A percentile compares a stretch with the other conserved stretches of the same genome.
phyloP scores from a whole-genome alignment of 2,797 vertebrate genomes.

The Smutsia temminckii region DNA sequence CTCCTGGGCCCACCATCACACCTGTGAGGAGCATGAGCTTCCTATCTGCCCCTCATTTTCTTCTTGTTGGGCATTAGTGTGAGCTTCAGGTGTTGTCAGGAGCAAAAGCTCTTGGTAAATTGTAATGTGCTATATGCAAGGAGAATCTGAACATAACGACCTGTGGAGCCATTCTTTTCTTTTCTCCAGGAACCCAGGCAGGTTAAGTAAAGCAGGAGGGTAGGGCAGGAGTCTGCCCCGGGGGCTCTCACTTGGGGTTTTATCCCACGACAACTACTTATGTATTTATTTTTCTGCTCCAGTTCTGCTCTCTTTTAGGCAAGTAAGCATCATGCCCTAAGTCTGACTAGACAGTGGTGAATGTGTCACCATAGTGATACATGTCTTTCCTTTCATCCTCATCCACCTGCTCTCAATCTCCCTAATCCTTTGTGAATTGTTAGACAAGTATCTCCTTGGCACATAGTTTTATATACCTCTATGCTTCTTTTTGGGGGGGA shows the following conservation, averaged over 20 bases:
- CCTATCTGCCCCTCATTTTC: neutral
- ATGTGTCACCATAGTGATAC: neutral
- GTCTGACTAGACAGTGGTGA: neutral
- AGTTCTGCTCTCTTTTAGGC: neutral
- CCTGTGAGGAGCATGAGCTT: neutral
- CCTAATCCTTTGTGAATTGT: neutral
- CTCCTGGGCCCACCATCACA: neutral
- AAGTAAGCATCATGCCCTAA: neutral
- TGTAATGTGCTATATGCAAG: rapidly evolving
- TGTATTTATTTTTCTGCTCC: neutral
- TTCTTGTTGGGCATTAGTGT: neutral
- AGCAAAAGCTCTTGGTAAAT: rapidly evolving
- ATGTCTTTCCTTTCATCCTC: too few species aligned
- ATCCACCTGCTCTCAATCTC: neutral
- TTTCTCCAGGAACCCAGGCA: too few species aligned
- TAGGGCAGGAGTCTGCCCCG: too few species aligned
- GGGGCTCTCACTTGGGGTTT: neutral
- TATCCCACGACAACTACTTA: too few species aligned
- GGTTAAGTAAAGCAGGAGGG: neutral
- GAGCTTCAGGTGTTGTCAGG: neutral
- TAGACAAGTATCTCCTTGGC: neutral
- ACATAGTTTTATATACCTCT: neutral
- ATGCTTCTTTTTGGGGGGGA: neutral
- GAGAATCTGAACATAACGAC: too few species aligned
- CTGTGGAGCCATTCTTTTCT: rapidly evolving